Conservation (phyloP, 2,888 invertebrate species). For the Tachina lurida region DNA sequence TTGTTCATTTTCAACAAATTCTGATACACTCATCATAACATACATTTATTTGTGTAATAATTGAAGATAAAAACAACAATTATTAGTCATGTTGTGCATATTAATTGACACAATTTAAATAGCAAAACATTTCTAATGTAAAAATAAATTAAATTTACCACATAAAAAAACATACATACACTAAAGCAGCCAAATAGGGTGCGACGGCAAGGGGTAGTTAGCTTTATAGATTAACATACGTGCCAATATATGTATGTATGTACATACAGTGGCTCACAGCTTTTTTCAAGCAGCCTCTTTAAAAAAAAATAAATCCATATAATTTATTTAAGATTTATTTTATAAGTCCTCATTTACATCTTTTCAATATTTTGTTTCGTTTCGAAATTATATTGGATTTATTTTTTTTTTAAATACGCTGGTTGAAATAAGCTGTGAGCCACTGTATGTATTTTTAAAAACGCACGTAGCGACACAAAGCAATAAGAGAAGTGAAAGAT, state of each 20-base stretch:
- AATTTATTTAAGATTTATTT: no score
- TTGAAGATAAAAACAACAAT: conserved; percentile 21
- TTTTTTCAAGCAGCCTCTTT: no score
- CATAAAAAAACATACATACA: not conserved
- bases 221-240: not conserved
- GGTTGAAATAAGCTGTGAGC: no score
- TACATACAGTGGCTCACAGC: no score
- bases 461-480: no score
- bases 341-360: no score
- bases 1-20: not conserved
- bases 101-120: conserved; percentile 51
- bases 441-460: no score
- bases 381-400: no score
- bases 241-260: not conserved
- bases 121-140: conserved; percentile 2
- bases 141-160: conserved; percentile 20
- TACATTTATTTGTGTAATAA: conserved; percentile 9
- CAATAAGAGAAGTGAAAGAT: not conserved
- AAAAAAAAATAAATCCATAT: no score
- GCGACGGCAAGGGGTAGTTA: not conserved
- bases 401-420: no score
- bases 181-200: not conserved
- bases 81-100: conserved; percentile 33
- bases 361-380: no score
- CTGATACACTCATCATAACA: not conserved